Conservation (phyloP, 1,140 invertebrate genomes). For the Drosophila subobscura region DNA sequence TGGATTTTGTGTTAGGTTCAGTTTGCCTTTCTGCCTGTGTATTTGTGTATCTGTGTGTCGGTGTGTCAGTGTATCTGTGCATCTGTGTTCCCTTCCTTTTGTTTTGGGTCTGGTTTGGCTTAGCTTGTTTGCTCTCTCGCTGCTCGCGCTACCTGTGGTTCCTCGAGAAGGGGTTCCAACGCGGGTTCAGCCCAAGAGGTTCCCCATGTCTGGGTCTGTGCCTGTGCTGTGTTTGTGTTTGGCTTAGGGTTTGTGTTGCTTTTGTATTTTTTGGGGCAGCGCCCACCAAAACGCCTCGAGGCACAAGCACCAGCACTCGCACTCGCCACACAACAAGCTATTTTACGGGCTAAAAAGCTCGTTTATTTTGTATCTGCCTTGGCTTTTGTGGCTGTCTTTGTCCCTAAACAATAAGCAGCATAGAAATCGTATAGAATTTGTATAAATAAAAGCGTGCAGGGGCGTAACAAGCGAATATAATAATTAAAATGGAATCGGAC, state of each 20-base stretch:
- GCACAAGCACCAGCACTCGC: constrained; percentile 30
- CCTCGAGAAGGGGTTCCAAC: constrained; percentile 21
- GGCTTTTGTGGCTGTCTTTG: constrained; percentile 33
- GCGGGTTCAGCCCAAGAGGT: constrained; percentile 13
- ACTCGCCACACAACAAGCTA: constrained; percentile 49
- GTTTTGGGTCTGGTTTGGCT: not conserved
- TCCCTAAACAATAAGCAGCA: constrained; percentile 50
- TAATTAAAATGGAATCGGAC: constrained; percentile 51
- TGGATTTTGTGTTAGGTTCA: constrained; percentile 10
- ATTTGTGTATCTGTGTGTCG: constrained; percentile 1
- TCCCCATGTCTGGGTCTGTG: constrained; percentile 2
- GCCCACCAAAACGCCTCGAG: constrained; percentile 51
- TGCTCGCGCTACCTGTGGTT: constrained; percentile 39
- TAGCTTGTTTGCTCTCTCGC: constrained; percentile 35
- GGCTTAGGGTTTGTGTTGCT: constrained; percentile 3
- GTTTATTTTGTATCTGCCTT: constrained; percentile 38
- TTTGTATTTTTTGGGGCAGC: constrained; percentile 28
- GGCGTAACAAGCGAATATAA: constrained; percentile 52
- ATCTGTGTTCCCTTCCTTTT: not conserved
- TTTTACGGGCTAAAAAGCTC: constrained; percentile 56
- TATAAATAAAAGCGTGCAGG: constrained; percentile 59
- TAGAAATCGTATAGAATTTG: constrained; percentile 55
- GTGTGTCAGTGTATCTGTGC: not conserved
- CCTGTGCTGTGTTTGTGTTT: not conserved
- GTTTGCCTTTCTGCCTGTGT: not conserved